Evolutionary conservation across 2,113 vertebrate species (phyloP), one percentile per base, ranked within the genome.

Genomic region (Alligator sinensis): DNA sequence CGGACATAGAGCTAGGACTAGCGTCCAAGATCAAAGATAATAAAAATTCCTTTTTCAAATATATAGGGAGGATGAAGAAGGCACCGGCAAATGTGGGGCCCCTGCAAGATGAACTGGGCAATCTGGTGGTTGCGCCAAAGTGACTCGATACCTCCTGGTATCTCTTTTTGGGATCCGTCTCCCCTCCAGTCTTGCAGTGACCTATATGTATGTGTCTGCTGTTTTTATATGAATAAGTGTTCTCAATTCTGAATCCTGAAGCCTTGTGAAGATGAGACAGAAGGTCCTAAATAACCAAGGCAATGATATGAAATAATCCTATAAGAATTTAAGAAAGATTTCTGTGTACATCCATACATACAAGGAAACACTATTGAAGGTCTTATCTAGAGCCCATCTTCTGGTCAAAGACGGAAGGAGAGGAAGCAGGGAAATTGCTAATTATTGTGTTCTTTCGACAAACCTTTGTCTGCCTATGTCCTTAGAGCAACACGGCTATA

Each of bases 141-240:
- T 59, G 76, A 75, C 79, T 30, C 80, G 92, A 81, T 80, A 72
- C 89, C 87, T 95, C 87, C 83, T 75, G 76, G 89, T 11, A 62
- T 64, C 85, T 86, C 83, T 95, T 83, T 81, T 47, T 77, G 78
- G 87, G 89, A 93, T 91, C 91, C 74, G 72, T 79, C 95, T 89
- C 78, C 66, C 90, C 87, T 66, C 18, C 30, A 58, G 54, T 86
- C 90, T 63, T 84, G 38, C 60, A 47, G 84, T 47, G 57, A 82
- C 70, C 64, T 82, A 10, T 92, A 19, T 89, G 80, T 77, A 85
- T 85, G 86, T 60, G 27, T 76, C 34, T 91, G 72, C 84, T 94
- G 25, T 83, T 94, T 86, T 79, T 88, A 74, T 68, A 58, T 82
- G 57, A 66, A 70, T 87, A 87, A 83, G 74, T 11, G 47, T 61